Conservation (phyloP, 1,140 invertebrate species). For the Cotesia typhae region DNA sequence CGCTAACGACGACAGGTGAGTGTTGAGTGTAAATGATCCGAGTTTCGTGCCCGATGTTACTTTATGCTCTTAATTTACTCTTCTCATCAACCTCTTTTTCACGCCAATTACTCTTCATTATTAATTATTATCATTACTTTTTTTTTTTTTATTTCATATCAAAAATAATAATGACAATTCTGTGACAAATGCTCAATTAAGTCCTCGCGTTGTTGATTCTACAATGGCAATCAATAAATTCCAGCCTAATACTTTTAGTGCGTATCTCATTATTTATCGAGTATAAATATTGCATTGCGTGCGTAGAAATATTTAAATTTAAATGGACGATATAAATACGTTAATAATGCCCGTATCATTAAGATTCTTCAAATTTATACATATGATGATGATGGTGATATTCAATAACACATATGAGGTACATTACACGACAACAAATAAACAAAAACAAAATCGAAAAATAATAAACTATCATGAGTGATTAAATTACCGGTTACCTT, state of each 20-base stretch:
- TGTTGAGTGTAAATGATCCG: conserved; percentile 38
- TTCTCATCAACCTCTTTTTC: conserved; percentile 5
- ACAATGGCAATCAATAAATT: no score
- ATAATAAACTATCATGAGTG: no score
- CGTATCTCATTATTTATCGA: no score
- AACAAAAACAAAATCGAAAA: no score
- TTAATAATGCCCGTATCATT: conserved; percentile 1
- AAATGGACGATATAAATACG: background rate
- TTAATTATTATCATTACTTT: background rate
- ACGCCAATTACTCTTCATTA: conserved; percentile 7
- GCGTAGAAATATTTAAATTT: background rate
- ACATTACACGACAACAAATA: no score
- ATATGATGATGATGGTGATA: no score
- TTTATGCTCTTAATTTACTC: conserved; percentile 24
- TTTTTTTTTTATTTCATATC: background rate
- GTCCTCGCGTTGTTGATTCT: no score
- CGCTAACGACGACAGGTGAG: conserved; percentile 38
- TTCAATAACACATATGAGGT: background rate
- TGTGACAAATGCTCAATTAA: conserved; percentile 5
- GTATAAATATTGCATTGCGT: no score
- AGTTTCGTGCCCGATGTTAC: conserved; percentile 1
- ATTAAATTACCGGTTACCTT: no score
- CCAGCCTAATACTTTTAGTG: no score
- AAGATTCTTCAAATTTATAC: background rate
- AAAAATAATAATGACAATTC: background rate